Evolutionary conservation across 2,113 vertebrate genomes (phyloP).

Genomic region (Sorex araneus): DNA sequence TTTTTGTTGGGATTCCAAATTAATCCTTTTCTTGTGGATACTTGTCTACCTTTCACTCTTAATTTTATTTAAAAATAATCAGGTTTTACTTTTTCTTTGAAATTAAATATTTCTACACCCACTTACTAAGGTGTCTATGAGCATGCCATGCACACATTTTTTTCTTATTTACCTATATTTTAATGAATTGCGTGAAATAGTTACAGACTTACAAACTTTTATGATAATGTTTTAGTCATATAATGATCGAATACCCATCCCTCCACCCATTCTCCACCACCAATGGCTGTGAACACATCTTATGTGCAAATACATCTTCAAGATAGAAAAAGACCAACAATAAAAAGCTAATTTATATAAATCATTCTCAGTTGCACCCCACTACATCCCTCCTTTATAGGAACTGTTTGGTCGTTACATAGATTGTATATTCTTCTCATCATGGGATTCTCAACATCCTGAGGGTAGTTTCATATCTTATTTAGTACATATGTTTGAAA

Average conservation of each 20-base stretch:
- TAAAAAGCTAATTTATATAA: not conserved
- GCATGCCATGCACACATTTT: not conserved
- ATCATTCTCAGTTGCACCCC: not conserved
- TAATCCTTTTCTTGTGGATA: not conserved
- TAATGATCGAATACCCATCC: too few relatives aligned
- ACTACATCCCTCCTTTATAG: not conserved
- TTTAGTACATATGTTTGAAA: not conserved
- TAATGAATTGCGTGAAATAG: too few relatives aligned
- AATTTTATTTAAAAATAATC: conserved; percentile 23
- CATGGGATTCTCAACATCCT: not conserved
- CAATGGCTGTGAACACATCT: not conserved
- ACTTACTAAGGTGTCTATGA: not conserved
- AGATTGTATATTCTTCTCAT: not conserved
- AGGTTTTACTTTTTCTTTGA: conserved; percentile 48
- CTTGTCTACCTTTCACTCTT: conserved; percentile 30
- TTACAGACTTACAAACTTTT: too few relatives aligned
- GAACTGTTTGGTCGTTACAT: not conserved
- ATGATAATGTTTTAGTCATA: too few relatives aligned
- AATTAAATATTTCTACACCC: not conserved
- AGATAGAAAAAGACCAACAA: not conserved
- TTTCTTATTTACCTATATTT: too few relatives aligned
- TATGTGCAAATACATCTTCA: not conserved
- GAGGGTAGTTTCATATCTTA: not conserved
- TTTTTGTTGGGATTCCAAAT: conserved; percentile 14
- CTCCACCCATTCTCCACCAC: too few relatives aligned